Conservation (phyloP, 2,797 vertebrate genomes). For the Myotis vivesi region DNA sequence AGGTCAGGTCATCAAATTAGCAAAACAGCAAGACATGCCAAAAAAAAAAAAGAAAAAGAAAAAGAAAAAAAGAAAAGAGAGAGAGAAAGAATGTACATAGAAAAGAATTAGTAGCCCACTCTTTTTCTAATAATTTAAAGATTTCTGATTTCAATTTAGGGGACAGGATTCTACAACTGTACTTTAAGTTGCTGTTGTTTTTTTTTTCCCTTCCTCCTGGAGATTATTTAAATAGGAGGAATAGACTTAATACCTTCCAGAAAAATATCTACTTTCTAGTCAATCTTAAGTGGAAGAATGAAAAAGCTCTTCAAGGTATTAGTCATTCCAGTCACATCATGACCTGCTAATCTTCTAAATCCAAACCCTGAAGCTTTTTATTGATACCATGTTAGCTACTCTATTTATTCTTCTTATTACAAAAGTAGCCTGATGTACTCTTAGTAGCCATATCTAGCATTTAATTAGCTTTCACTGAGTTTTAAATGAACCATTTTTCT, state of each 20-base stretch:
- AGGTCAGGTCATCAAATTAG: conserved; percentile 60
- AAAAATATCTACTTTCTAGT: conserved; percentile 40
- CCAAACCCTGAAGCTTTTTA: conserved; percentile 18
- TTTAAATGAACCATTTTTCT: conserved; percentile 13
- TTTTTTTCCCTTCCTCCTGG: neutral
- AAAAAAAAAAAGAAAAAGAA: neutral
- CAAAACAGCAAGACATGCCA: conserved; percentile 54
- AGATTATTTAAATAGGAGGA: conserved; percentile 26
- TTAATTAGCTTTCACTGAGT: neutral
- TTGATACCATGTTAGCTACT: neutral
- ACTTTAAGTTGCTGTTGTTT: neutral
- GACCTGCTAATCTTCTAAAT: conserved; percentile 28
- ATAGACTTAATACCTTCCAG: neutral
- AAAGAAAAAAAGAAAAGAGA: neutral
- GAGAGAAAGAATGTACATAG: neutral
- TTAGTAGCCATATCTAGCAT: conserved; percentile 16
- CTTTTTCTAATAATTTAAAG: conserved; percentile 46
- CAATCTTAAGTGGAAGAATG: conserved; percentile 15
- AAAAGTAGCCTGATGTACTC: neutral
- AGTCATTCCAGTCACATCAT: conserved; percentile 1
- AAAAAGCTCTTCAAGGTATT: conserved; percentile 37
- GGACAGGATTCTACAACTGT: neutral
- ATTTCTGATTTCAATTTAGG: conserved; percentile 18
- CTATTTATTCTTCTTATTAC: neutral
- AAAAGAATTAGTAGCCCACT: conserved; percentile 4